Evolutionary conservation across 2,113 vertebrate species (phyloP).

Genomic region (Epinephelus fuscoguttatus): DNA sequence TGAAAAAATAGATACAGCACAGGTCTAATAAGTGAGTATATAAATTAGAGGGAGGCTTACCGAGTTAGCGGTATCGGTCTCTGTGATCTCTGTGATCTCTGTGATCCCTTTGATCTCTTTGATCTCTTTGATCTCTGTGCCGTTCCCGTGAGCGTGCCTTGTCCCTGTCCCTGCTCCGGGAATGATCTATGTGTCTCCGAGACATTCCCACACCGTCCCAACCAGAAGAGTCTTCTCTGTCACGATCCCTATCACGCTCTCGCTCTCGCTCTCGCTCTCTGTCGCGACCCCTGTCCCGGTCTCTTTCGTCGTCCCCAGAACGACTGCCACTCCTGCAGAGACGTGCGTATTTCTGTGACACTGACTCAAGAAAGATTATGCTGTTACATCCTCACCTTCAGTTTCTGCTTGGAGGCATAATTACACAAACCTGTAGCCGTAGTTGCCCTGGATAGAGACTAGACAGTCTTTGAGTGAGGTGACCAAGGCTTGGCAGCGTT

Average conservation of each 20-base stretch:
- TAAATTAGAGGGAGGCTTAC: conserved; percentile 55
- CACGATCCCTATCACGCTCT: conserved; percentile 53
- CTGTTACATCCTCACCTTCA: not conserved
- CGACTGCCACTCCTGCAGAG: conserved; percentile 67
- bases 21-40: too few species aligned
- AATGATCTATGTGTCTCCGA: conserved; percentile 75
- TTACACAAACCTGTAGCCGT: conserved; percentile 80
- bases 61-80: conserved; percentile 77
- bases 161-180: conserved; percentile 74
- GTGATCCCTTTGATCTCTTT: conserved; percentile 67
- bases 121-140: conserved; percentile 71
- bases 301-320: conserved; percentile 66
- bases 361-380: too few species aligned
- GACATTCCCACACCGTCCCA: conserved; percentile 70
- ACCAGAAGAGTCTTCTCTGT: conserved; percentile 60
- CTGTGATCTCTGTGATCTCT: conserved; percentile 79
- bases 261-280: conserved; percentile 55
- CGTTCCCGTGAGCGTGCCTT: conserved; percentile 70
- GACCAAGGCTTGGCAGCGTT: conserved; percentile 93
- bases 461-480: conserved; percentile 96
- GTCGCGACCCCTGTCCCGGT: conserved; percentile 56
- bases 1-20: too few species aligned
- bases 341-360: conserved; percentile 1
- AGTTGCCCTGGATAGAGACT: conserved; percentile 94
- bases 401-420: not conserved